Evolutionary conservation across 1,140 invertebrate species (phyloP), one percentile per base, ranked within the genome.

Genomic region (Aporrectodea caliginosa): DNA sequence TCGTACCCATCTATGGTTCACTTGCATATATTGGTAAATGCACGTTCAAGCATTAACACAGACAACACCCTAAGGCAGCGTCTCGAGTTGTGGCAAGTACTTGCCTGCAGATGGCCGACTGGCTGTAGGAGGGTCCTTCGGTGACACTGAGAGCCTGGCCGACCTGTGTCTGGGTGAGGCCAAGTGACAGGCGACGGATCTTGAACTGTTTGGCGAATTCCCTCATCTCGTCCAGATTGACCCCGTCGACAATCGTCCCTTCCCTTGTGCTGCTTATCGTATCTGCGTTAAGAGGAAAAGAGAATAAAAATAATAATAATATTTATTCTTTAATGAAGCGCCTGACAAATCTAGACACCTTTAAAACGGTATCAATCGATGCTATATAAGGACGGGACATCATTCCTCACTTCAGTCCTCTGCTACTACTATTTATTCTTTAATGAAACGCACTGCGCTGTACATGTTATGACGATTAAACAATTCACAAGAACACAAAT

Each of bases 51-150:
- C n/a, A n/a, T n/a, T n/a, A n/a, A n/a, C n/a, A n/a, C n/a, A n/a
- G n/a, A n/a, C n/a, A n/a, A n/a, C n/a, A n/a, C n/a, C n/a, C n/a
- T n/a, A n/a, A n/a, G n/a, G n/a, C n/a, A n/a, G n/a, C n/a, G n/a
- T n/a, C n/a, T n/a, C n/a, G n/a, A n/a, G n/a, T n/a, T n/a, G n/a
- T n/a, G n/a, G n/a, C n/a, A n/a, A n/a, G n/a, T n/a, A n/a, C n/a
- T n/a, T n/a, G 98, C 96, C 96, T 96, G 94, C 96, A 99, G 88
- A 98, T 98, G 80, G 96, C 96, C 89, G 95, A 97, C 91, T 99
- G 97, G 90, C 95, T 97, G 90, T 98, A 98, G 31, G 96, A 96
- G 29, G 96, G 96, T 75, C 97, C 97, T 88, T 98, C 96, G 2
- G 95, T 97, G 70, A 96, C 93, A 82, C 94, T 97, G 0, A 99